Base-by-base conservation (phyloP, 2,888 invertebrate species). In the Dicranocentrus wangi region DNA sequence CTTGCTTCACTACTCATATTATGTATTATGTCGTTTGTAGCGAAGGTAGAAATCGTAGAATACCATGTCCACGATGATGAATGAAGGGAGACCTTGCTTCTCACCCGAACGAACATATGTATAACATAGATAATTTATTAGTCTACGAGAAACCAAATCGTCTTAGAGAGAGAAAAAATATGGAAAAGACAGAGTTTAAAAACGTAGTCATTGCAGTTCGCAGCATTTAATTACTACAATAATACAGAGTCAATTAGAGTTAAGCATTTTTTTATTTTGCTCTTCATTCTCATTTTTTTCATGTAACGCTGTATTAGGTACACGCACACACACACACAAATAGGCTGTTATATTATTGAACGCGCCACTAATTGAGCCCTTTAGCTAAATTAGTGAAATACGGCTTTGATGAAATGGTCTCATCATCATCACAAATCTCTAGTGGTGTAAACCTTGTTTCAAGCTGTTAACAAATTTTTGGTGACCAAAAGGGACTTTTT, bases 331-430 rank as follows among this genome's bases (percentile, higher is more conserved):
- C 10, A 32, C 61, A 61, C 19, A 17, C 43, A 47, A 17, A 8
- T 63, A 68, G 25, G 13, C 27, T 13, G 53, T 69, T 69, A 21
- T 68, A 51, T n/a, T 51, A 51, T 69, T 69, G 53, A 69, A 55
- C 7, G 55, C 69, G 19, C 55, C 51, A 32, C 53, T 69, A 53
- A 39, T 69, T 69, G 53, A 51, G 19, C 19, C 51, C n/a, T 43
- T 3, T 51, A 51, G 51, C 19, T 51, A 13, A 8, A 3, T 10
- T 51, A 51, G n/a, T 51, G n/a, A 51, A 17, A 19, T 51, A 51
- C 51, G 32, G 32, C 32, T 32, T 32, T 51, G 19, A 51, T 51
- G 51, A 43, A 17, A 51, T 51, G 51, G 51, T 51, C 51, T 51
- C 19, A 19, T 51, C 51, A 19, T 51, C 51, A 13, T n/a, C 47